These are phyloP conservation scores for Hozukius guyotensis DNA, from an alignment of 2,797 vertebrate genomes.

Conservation along the genomic window DNA sequence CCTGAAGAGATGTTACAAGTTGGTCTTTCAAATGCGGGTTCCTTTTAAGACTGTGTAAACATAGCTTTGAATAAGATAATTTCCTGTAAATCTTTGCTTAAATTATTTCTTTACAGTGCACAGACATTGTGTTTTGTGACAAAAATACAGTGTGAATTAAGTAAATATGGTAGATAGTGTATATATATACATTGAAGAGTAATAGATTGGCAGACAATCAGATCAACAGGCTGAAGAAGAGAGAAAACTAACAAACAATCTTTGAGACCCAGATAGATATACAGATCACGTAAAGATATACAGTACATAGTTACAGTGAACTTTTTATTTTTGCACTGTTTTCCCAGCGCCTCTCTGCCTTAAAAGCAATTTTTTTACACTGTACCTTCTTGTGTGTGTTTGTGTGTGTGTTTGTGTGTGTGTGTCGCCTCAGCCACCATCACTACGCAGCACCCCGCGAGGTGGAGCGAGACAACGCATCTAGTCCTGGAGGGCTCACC, in stretches of 20 bases:
- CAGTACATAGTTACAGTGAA: slow-evolving; percentile 79
- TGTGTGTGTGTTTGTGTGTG: slow-evolving; percentile 41
- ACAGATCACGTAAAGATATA: slow-evolving; percentile 79
- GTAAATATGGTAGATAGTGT: slow-evolving; percentile 81
- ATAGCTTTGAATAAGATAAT: slow-evolving; percentile 84
- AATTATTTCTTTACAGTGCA: slow-evolving; percentile 85
- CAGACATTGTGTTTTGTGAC: slow-evolving; percentile 82
- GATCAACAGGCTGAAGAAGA: slow-evolving; percentile 80
- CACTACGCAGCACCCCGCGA: slow-evolving; percentile 30
- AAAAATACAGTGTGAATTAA: slow-evolving; percentile 83
- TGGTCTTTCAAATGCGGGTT: slow-evolving; percentile 77
- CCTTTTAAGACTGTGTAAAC: slow-evolving; percentile 83
- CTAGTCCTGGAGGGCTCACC: slow-evolving; percentile 57
- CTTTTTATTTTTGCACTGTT: slow-evolving; percentile 52
- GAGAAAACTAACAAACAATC: slow-evolving; percentile 78
- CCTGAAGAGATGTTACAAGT: slow-evolving; percentile 82
- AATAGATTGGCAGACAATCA: slow-evolving; percentile 82
- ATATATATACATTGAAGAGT: slow-evolving; percentile 83
- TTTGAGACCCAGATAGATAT: slow-evolving; percentile 81
- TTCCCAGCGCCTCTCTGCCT: slow-evolving; percentile 50
- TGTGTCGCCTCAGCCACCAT: slow-evolving; percentile 52
- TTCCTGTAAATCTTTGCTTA: slow-evolving; percentile 84
- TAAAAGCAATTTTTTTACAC: slow-evolving; percentile 46
- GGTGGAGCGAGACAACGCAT: slow-evolving; percentile 38
- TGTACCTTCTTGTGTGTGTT: slow-evolving; percentile 37